These are phyloP conservation scores for Oreamnos americanus DNA, from an alignment of 2,113 vertebrate species.

Conservation along the genomic window DNA sequence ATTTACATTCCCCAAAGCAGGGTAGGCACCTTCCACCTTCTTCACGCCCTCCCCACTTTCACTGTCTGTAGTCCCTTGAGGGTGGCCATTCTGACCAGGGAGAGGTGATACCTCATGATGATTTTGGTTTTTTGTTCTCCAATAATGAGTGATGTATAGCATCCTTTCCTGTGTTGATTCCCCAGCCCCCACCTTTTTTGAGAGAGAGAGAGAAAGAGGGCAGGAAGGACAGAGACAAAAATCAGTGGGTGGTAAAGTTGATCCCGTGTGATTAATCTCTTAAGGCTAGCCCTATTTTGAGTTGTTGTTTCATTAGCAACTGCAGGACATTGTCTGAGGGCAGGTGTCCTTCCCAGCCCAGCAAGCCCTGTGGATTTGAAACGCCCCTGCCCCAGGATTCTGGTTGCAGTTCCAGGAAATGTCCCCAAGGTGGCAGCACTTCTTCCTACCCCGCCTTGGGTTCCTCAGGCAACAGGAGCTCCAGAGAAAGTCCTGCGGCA, in stretches of 20 bases:
- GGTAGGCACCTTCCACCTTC: neutral
- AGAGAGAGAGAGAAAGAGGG: neutral
- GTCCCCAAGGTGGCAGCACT: neutral
- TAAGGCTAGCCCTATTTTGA: neutral
- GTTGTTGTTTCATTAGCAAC: neutral
- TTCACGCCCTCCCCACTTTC: neutral
- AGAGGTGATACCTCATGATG: neutral
- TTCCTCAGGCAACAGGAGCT: neutral
- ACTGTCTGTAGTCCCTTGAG: neutral
- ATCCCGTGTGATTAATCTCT: neutral
- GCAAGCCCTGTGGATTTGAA: neutral
- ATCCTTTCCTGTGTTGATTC: neutral
- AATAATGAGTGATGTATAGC: neutral
- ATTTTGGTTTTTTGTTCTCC: neutral
- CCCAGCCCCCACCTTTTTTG: too few relatives aligned
- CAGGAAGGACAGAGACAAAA: neutral
- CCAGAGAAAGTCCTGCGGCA: neutral
- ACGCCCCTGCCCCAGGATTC: neutral
- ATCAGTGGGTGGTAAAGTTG: neutral
- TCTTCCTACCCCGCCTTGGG: neutral
- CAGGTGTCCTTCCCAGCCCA: neutral
- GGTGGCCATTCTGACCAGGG: neutral
- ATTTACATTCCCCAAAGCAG: neutral
- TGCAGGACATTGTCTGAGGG: neutral
- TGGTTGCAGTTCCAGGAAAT: neutral